A percentile compares a stretch with the other conserved stretches of the same genome.
These are phyloP conservation scores for Zaprionus tsacasi DNA, from an alignment of 1,140 invertebrate genomes.

Conservation along the genomic window DNA sequence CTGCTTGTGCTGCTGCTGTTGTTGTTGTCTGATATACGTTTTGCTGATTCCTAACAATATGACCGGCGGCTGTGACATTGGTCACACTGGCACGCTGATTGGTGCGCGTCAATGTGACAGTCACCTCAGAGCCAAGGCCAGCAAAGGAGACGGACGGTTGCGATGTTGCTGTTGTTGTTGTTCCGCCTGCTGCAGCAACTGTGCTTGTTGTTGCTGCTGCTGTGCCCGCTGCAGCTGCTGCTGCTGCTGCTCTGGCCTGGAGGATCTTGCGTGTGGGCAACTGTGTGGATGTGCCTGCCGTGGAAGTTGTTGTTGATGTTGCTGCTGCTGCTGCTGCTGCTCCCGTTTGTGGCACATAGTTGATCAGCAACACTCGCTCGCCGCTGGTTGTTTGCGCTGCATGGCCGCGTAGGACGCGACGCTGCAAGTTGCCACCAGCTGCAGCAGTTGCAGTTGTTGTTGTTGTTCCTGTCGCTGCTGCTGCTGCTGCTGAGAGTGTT, in stretches of 20 bases:
- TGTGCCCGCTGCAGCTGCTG: conserved; percentile 39
- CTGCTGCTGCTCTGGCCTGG: conserved; percentile 73
- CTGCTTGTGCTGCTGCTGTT: conserved; percentile 45
- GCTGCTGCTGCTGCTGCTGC: conserved; percentile 45
- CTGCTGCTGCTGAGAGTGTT: conserved; percentile 24
- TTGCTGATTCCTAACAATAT: conserved; percentile 80
- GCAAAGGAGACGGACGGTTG: conserved; percentile 74
- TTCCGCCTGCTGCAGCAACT: neutral
- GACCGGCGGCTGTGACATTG: conserved; percentile 77
- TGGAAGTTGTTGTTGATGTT: conserved; percentile 41
- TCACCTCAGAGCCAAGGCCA: conserved; percentile 81
- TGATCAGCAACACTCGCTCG: conserved; percentile 80
- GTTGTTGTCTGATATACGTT: conserved; percentile 62
- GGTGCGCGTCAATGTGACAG: conserved; percentile 76
- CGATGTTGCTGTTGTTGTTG: neutral
- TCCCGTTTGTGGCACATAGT: conserved; percentile 73
- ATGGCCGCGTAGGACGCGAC: conserved; percentile 75
- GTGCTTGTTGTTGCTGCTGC: conserved; percentile 23
- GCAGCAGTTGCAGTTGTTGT: conserved; percentile 37
- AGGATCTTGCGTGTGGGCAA: conserved; percentile 81
- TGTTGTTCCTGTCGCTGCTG: conserved; percentile 41
- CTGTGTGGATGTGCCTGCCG: conserved; percentile 52
- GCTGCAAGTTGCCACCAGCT: conserved; percentile 50
- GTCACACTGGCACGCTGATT: conserved; percentile 69
- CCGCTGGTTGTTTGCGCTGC: conserved; percentile 78